Conservation (phyloP, 2,797 vertebrate genomes). For the Anguilla megastoma region DNA sequence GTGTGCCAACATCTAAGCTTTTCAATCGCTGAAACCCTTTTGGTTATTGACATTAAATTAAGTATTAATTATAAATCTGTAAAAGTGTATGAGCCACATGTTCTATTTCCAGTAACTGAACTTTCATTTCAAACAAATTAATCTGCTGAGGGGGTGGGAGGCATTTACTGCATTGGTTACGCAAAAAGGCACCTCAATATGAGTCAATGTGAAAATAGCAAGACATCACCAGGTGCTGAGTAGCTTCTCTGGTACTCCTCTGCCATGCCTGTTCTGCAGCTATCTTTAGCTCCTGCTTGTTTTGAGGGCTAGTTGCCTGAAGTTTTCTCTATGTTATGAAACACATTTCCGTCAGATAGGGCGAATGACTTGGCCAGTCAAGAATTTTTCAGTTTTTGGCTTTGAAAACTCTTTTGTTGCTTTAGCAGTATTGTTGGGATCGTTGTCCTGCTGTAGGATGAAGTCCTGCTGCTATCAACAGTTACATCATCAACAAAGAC, state of each 20-base stretch:
- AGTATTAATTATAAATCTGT: constrained; percentile 9
- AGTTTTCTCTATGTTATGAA: too few species aligned
- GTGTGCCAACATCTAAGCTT: constrained; percentile 9
- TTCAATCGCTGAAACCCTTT: background rate
- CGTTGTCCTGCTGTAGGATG: too few species aligned
- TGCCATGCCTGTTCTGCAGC: too few species aligned
- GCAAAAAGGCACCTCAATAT: background rate
- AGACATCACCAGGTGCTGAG: background rate
- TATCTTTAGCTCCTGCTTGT: background rate
- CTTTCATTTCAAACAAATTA: background rate
- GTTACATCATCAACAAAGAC: too few species aligned
- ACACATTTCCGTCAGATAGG: too few species aligned
- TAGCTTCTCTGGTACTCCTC: too few species aligned
- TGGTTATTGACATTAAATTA: background rate
- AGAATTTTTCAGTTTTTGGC: too few species aligned
- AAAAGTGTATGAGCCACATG: background rate
- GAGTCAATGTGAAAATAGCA: background rate
- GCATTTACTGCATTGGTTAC: background rate
- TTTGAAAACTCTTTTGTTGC: too few species aligned
- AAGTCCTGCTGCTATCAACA: too few species aligned
- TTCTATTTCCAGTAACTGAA: background rate
- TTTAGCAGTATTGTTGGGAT: too few species aligned
- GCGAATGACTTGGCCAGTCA: too few species aligned
- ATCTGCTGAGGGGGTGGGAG: background rate
- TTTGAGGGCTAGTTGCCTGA: background rate